Evolutionary conservation across 2,113 vertebrate species (phyloP), one percentile per base, ranked within the genome.

Genomic region (Antechinus stuartii): DNA sequence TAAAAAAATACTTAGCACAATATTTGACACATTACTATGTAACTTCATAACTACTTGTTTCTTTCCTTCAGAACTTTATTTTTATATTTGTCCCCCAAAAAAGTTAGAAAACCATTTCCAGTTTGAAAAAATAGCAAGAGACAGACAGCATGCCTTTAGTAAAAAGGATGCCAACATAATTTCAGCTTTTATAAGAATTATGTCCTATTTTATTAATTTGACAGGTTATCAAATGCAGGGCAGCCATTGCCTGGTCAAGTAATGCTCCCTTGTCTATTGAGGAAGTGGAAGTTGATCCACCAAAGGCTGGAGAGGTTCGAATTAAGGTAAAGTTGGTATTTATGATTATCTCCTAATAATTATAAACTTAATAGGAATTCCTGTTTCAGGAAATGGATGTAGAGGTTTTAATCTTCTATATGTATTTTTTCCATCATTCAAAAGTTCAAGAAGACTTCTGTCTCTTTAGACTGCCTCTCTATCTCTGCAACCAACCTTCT

Each of bases 231-330:
- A 95, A 26, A 2, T 97, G 96, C 30, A 5, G 27, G 16, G 96
- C 97, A 89, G 96, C 97, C 89, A 76, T 97, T 57, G 95, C 94
- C 54, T 97, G 97, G 97, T 2, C 7, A 56, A 22, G 1, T 55
- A 92, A 95, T 92, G 92, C 94, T 53, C 91, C 95, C 55, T 93
- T 97, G 91, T 54, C 94, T 91, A 47, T 98, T 94, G 96, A 98
- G 90, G 92, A 98, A 42, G 95, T 96, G 0, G 92, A 98, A 53
- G 94, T 97, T 49, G 97, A 96, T 1, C 92, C 96, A 47, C 97
- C 96, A 23, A 97, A 96, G 54, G 89, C 94, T 92, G 42, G 94
- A 76, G 96, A 97, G 96, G 96, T 97, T 92, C 91, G 68, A 24
- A 96, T 96, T 89, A 96, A 96, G 97, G 97, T 98, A 93, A 96